A percentile compares a stretch with the other conserved stretches of the same genome.
These are phyloP conservation scores for Drosophila histrio DNA, from an alignment of 2,888 invertebrate genomes.

Conservation along the genomic window DNA sequence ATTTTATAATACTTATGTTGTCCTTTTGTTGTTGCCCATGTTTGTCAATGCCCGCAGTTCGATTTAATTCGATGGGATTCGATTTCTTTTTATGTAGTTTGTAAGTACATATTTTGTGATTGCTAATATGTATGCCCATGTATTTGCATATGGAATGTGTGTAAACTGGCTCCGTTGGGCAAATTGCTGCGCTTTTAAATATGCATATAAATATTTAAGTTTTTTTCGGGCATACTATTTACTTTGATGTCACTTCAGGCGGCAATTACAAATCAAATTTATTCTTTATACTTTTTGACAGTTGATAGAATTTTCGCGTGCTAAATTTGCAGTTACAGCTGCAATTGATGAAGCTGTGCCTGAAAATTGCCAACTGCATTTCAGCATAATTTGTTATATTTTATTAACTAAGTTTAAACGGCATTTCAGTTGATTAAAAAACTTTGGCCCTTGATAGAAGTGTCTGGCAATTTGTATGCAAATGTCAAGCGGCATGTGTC, in stretches of 20 bases:
- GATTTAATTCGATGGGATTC: conserved; percentile 51
- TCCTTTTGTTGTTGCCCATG: conserved; percentile 24
- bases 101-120: conserved; percentile 35
- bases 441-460: conserved; percentile 63
- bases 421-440: conserved; percentile 78
- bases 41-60: conserved; percentile 36
- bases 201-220: neutral
- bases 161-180: conserved; percentile 25
- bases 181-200: conserved; percentile 37
- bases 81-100: conserved; percentile 52
- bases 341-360: conserved; percentile 33
- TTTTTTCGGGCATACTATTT: neutral
- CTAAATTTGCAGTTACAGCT: neutral
- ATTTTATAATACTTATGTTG: neutral
- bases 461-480: conserved; percentile 73
- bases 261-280: conserved; percentile 63
- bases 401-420: conserved; percentile 72
- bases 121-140: conserved; percentile 13
- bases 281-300: conserved; percentile 10
- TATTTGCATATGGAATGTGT: neutral
- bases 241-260: conserved; percentile 13
- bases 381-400: conserved; percentile 56
- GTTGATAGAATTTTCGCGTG: conserved; percentile 47
- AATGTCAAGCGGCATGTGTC: conserved; percentile 57
- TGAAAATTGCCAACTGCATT: conserved; percentile 39